Conservation (phyloP, 2,797 vertebrate species). For the Pseudopleuronectes americanus region DNA sequence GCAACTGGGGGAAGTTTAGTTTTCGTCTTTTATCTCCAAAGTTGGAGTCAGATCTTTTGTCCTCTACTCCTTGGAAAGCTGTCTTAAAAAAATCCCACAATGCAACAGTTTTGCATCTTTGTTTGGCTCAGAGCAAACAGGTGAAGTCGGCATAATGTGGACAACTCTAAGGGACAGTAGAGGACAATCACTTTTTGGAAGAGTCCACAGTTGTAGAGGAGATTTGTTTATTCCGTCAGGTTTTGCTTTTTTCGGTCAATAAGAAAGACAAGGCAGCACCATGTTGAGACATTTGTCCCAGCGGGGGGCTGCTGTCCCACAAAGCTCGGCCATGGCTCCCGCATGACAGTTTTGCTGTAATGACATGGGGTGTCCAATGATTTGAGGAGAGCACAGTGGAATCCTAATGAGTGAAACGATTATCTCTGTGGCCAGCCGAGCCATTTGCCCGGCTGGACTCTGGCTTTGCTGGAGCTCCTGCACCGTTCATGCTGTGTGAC, state of each 20-base stretch:
- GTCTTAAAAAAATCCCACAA: too few species aligned
- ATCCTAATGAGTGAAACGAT: slow-evolving; percentile 62
- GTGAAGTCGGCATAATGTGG: background rate
- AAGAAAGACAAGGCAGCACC: slow-evolving; percentile 11
- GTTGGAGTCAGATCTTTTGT: too few species aligned
- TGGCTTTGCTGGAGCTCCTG: slow-evolving; percentile 21
- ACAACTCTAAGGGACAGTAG: background rate
- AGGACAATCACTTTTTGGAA: background rate
- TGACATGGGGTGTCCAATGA: slow-evolving; percentile 28
- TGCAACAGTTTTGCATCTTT: too few species aligned
- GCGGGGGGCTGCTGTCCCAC: slow-evolving; percentile 20
- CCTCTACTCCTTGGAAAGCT: too few species aligned
- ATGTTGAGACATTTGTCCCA: slow-evolving; percentile 36
- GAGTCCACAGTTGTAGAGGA: background rate
- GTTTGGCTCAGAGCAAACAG: too few species aligned
- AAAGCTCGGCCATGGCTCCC: slow-evolving; percentile 26
- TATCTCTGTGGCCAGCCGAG: slow-evolving; percentile 51
- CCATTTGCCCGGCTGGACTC: slow-evolving; percentile 51
- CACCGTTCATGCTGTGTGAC: slow-evolving; percentile 28
- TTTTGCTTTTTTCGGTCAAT: slow-evolving; percentile 27
- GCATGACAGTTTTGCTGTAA: slow-evolving; percentile 31
- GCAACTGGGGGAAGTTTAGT: too few species aligned
- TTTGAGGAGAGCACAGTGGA: slow-evolving; percentile 51
- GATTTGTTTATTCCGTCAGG: background rate
- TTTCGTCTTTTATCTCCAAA: too few species aligned